phyloP scores from a whole-genome alignment of 2,797 vertebrate genomes.

The Mormyrus proboscirostris region DNA sequence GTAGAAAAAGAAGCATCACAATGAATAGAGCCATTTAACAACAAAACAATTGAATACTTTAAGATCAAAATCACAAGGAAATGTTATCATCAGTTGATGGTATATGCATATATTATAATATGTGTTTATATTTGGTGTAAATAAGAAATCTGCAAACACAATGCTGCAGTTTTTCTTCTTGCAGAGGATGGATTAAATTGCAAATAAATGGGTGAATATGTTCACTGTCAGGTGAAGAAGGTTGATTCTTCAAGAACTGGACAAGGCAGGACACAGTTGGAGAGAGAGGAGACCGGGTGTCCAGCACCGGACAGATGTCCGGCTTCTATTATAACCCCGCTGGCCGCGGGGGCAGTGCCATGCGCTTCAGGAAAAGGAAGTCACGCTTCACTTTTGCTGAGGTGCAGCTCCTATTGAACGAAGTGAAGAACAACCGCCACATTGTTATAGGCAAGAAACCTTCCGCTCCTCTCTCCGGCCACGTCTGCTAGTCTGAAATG shows the following conservation, averaged over 20 bases:
- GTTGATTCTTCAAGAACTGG: background rate
- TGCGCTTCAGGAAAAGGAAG: slow-evolving; percentile 49
- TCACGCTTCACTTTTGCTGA: slow-evolving; percentile 63
- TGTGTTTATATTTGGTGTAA: background rate
- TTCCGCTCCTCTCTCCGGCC: slow-evolving; percentile 1
- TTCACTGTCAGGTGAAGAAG: slow-evolving; percentile 10
- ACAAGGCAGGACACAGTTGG: slow-evolving; percentile 30
- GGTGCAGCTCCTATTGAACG: slow-evolving; percentile 58
- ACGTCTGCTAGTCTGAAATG: background rate
- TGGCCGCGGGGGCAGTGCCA: slow-evolving; percentile 23
- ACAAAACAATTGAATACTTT: background rate
- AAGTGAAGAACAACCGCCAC: slow-evolving; percentile 63
- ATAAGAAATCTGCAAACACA: background rate
- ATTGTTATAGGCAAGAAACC: slow-evolving; percentile 63
- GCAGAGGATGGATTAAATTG: background rate
- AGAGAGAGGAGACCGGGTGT: background rate
- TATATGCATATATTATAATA: background rate
- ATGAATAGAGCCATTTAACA: background rate
- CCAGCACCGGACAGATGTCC: slow-evolving; percentile 33
- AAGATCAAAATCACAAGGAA: background rate
- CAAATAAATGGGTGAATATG: background rate
- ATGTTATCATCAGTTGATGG: background rate
- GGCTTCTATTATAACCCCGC: slow-evolving; percentile 31
- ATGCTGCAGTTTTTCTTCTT: background rate
- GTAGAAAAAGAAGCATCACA: background rate